Base-by-base conservation (phyloP, 2,113 vertebrate species). In the Leiothrix lutea region DNA sequence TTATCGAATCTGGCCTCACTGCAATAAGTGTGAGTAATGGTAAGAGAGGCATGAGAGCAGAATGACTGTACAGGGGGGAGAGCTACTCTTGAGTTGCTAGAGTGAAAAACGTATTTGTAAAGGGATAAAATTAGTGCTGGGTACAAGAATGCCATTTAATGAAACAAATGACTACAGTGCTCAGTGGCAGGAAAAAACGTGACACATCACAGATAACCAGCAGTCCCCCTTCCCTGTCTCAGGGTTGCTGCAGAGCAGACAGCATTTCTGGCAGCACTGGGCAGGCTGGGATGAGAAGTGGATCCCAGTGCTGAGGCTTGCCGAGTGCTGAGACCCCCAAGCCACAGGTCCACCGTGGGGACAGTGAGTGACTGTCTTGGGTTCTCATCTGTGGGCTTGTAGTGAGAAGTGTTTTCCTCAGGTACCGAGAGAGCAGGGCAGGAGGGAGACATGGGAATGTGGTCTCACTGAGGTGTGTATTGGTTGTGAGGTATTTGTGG, bases 81-180 rank as follows among this genome's bases (percentile, higher is more conserved):
- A 85, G 77, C 80, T 74, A 69, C 33, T 38, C 38, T 81, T 84
- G 77, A 57, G 64, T 86, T 58, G 84, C 78, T 66, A 14, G 54
- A 66, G 28, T 35, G 48, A 81, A 95, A 96, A 95, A 79, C 73
- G 33, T 74, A 67, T 91, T 93, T 93, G 57, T 95, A 88, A 93
- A 95, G 45, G 78, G 84, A 82, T 93, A 87, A 87, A 93, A 90
- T 96, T 90, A 95, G 90, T 8, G 23, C 74, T 31, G 57, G 78
- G 35, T 87, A 74, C 84, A 91, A 81, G 80, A 91, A 85, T 87
- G 78, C 65, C 51, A 48, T 91, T 91, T 87, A 81, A 53, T 57
- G 54, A 92, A 83, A 92, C 64, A 84, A 89, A 89, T 80, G 75
- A 84, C 80, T 91, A 45, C 67, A 64, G 19, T 60, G 85, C 73